Conservation (phyloP, 2,113 vertebrate species). For the Tor tambroides region DNA sequence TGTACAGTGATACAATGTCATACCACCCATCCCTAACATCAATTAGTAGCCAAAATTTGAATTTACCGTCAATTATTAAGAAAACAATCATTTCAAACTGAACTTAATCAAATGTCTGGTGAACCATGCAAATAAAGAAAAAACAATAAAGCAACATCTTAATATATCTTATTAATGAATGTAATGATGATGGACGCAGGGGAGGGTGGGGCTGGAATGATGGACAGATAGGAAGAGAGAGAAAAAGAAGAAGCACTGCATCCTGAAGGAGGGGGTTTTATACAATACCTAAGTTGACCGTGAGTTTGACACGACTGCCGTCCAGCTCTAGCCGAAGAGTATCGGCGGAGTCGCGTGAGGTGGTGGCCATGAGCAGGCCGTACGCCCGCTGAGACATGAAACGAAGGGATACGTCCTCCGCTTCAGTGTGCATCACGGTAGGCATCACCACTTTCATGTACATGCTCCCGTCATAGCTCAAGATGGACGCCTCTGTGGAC, state of each 20-base stretch:
- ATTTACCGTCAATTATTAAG: slow-evolving; percentile 37
- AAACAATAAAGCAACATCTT: slow-evolving; percentile 42
- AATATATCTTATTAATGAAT: slow-evolving; percentile 40
- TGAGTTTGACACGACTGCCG: slow-evolving; percentile 94
- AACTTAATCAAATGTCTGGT: slow-evolving; percentile 37
- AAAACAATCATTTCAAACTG: slow-evolving; percentile 35
- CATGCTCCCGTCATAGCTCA: slow-evolving; percentile 99
- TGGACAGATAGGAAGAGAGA: slow-evolving; percentile 54
- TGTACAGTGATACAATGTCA: not conserved
- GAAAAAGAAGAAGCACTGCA: slow-evolving; percentile 61
- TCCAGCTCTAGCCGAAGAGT: slow-evolving; percentile 95
- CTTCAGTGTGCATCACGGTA: slow-evolving; percentile 95
- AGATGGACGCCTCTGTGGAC: slow-evolving; percentile 90
- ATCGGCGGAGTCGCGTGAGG: slow-evolving; percentile 94
- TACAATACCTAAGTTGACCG: slow-evolving; percentile 99
- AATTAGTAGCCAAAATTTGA: slow-evolving; percentile 52
- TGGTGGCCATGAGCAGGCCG: slow-evolving; percentile 93
- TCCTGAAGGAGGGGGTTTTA: slow-evolving; percentile 69
- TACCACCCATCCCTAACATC: slow-evolving; percentile 30
- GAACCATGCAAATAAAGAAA: slow-evolving; percentile 67
- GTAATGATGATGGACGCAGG: slow-evolving; percentile 29
- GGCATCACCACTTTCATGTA: slow-evolving; percentile 99
- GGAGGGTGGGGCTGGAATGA: slow-evolving; percentile 34
- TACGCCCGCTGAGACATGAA: slow-evolving; percentile 97
- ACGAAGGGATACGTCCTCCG: slow-evolving; percentile 95